Percentiles rank a stretch among this genome's conserved stretches.
These are phyloP conservation scores for Leucoptera coffeella DNA, from an alignment of 2,888 invertebrate species.

Conservation along the genomic window DNA sequence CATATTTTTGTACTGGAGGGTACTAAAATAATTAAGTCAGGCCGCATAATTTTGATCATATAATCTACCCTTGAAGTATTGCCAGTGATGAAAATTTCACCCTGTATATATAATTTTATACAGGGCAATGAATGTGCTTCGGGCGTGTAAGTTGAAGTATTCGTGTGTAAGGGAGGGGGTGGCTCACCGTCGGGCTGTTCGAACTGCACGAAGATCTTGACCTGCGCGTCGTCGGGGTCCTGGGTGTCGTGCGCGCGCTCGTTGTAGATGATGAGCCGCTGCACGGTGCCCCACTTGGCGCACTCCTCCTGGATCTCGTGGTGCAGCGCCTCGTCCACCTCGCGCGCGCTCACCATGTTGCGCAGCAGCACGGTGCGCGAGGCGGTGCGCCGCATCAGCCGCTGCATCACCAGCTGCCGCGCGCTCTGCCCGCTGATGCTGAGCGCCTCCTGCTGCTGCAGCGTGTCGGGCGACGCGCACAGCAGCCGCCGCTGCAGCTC, in stretches of 20 bases:
- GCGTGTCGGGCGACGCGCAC: slow-evolving; percentile 70
- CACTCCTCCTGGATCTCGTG: slow-evolving; percentile 54
- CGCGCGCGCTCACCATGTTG: slow-evolving; percentile 92
- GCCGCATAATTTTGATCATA: too few relatives aligned
- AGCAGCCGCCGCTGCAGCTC: slow-evolving; percentile 71
- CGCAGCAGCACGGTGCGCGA: slow-evolving; percentile 69
- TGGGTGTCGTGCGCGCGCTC: slow-evolving; percentile 89
- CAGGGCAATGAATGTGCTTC: too few relatives aligned
- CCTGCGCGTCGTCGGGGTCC: slow-evolving; percentile 71
- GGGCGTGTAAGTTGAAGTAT: too few relatives aligned
- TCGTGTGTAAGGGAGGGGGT: too few relatives aligned
- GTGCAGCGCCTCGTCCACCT: slow-evolving; percentile 90
- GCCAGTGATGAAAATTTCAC: too few relatives aligned
- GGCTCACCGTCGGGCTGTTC: slow-evolving; percentile 25
- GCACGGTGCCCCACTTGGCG: slow-evolving; percentile 84
- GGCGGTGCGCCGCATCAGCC: slow-evolving; percentile 33
- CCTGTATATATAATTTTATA: too few relatives aligned
- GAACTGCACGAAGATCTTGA: slow-evolving; percentile 98
- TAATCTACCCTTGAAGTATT: too few relatives aligned
- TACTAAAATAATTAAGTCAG: too few relatives aligned
- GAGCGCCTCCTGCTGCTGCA: slow-evolving; percentile 73
- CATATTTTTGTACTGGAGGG: too few relatives aligned
- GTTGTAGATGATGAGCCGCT: slow-evolving; percentile 92
- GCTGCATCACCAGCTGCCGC: slow-evolving; percentile 64
- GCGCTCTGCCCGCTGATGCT: slow-evolving; percentile 70